Conservation (phyloP, 2,888 invertebrate species). For the Malachius bipustulatus region DNA sequence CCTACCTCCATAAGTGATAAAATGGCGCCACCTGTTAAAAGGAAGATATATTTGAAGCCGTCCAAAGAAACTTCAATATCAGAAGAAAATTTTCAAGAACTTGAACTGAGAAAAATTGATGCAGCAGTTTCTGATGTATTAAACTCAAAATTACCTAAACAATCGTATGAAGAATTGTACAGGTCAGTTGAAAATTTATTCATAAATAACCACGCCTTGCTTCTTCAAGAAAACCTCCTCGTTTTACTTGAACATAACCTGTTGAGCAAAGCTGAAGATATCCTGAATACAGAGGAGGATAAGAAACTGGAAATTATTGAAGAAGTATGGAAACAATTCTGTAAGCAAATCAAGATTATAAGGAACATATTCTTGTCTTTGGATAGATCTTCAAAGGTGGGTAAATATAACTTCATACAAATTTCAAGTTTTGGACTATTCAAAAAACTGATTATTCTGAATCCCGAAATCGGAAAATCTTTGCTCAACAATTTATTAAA, state of each 20-base stretch:
- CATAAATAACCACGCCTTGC: slow-evolving; percentile 81
- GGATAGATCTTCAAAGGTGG: slow-evolving; percentile 87
- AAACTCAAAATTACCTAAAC: slow-evolving; percentile 69
- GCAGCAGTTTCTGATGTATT: slow-evolving; percentile 89
- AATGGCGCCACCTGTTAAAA: too few relatives aligned
- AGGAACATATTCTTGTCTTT: slow-evolving; percentile 93
- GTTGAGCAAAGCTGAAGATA: slow-evolving; percentile 71
- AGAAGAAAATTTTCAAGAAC: slow-evolving; percentile 80
- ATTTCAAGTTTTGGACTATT: slow-evolving; percentile 90
- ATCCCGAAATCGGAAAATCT: slow-evolving; percentile 69
- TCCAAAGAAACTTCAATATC: too few relatives aligned
- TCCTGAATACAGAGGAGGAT: slow-evolving; percentile 73
- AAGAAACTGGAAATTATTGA: slow-evolving; percentile 76
- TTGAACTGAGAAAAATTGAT: slow-evolving; percentile 78
- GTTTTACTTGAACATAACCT: slow-evolving; percentile 74
- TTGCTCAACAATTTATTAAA: slow-evolving; percentile 81
- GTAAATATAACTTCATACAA: slow-evolving; percentile 82
- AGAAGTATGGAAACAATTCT: slow-evolving; percentile 85
- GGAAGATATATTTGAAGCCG: too few relatives aligned
- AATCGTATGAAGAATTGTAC: slow-evolving; percentile 83
- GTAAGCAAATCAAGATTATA: slow-evolving; percentile 93
- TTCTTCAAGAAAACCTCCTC: slow-evolving; percentile 73
- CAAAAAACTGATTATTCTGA: slow-evolving; percentile 78
- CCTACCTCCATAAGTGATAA: too few relatives aligned
- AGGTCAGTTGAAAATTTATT: slow-evolving; percentile 95